Percentiles rank a stretch among this genome's conserved stretches.
These are phyloP conservation scores for Burhinus bistriatus DNA, from an alignment of 2,113 vertebrate species.

Conservation along the genomic window DNA sequence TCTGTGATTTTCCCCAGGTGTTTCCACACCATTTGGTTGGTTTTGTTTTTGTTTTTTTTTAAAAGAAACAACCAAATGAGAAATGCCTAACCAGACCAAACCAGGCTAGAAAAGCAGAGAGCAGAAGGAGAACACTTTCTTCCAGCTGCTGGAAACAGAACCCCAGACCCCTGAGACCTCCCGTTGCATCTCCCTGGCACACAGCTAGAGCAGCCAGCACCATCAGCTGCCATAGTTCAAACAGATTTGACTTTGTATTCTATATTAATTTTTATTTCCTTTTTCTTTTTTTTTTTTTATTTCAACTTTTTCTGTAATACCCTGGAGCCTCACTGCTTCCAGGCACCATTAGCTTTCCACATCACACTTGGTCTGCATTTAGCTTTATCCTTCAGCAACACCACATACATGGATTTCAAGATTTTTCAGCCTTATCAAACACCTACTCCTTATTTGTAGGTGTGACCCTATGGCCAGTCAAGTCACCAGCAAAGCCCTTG, in stretches of 20 bases:
- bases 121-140: neutral
- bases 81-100: neutral
- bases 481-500: neutral
- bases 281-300: neutral
- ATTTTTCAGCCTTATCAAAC: neutral
- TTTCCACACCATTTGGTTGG: neutral
- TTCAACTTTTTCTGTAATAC: neutral
- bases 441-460: neutral
- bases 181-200: neutral
- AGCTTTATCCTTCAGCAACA: neutral
- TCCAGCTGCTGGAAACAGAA: neutral
- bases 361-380: neutral
- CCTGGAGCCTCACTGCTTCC: neutral
- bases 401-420: neutral
- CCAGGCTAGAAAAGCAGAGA: neutral
- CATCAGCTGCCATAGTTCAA: neutral
- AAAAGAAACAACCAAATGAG: neutral
- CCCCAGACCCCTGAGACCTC: neutral
- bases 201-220: neutral
- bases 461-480: neutral
- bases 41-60: too few relatives aligned
- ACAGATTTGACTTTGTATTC: neutral
- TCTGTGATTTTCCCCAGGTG: neutral
- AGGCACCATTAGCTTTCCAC: neutral
- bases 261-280: too few relatives aligned